Conservation (phyloP, 2,888 invertebrate genomes). For the Pharmacophagus antenor region DNA sequence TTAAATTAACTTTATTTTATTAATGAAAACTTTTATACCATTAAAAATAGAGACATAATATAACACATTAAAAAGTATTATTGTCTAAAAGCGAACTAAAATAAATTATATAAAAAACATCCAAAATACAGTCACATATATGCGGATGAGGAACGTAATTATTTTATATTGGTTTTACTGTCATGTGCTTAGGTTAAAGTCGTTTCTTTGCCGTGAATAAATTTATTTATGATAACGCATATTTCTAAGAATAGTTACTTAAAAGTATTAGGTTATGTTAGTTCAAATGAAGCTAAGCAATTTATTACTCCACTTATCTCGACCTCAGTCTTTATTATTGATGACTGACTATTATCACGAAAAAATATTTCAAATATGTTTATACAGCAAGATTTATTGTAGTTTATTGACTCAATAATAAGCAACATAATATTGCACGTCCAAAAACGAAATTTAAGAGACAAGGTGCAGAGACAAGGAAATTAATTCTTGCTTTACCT, state of each 20-base stretch:
- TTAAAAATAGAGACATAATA: no score
- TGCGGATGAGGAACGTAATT: no score
- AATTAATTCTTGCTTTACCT: neutral
- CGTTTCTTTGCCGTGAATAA: neutral
- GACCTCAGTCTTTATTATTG: constrained; percentile 17
- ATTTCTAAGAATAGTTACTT: neutral
- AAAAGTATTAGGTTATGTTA: constrained; percentile 3
- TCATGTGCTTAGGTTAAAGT: neutral
- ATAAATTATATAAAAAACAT: no score
- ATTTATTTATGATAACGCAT: neutral
- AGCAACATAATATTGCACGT: constrained; percentile 5
- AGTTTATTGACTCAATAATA: constrained; percentile 13
- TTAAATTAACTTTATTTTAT: no score
- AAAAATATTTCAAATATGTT: constrained; percentile 12
- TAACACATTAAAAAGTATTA: no score
- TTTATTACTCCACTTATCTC: constrained; percentile 9
- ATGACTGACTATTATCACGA: constrained; percentile 13
- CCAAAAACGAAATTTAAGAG: constrained; percentile 12
- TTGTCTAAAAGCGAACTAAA: no score
- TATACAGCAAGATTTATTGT: constrained; percentile 17
- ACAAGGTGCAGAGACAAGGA: neutral
- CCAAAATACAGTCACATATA: no score
- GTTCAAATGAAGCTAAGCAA: constrained; percentile 9
- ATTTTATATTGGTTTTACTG: neutral
- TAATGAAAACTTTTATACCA: no score